Conservation (phyloP, 2,797 vertebrate genomes). For the Hapalemur alaotrensis region DNA sequence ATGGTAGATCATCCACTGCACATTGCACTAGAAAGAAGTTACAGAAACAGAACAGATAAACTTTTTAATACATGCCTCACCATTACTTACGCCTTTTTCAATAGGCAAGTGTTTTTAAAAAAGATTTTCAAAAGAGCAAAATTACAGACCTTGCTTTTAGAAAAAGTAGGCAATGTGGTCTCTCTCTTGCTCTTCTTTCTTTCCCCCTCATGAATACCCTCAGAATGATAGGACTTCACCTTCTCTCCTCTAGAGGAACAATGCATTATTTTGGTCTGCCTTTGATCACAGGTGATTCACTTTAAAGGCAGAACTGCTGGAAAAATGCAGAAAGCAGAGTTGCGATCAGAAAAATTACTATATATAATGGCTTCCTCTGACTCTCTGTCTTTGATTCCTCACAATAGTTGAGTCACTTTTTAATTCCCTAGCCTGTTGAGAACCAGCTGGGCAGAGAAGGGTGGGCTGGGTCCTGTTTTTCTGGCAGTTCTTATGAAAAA, state of each 20-base stretch:
- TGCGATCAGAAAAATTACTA: slow-evolving; percentile 62
- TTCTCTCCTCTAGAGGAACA: slow-evolving; percentile 51
- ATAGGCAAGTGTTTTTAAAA: slow-evolving; percentile 52
- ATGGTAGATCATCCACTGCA: neutral
- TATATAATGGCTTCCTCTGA: slow-evolving; percentile 41
- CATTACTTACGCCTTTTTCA: neutral
- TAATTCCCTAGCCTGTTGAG: neutral
- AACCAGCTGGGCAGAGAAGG: neutral
- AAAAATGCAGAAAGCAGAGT: slow-evolving; percentile 53
- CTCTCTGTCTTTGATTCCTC: slow-evolving; percentile 48
- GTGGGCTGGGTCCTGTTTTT: neutral
- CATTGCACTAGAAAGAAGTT: neutral
- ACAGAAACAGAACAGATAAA: neutral
- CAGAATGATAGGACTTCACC: slow-evolving; percentile 44
- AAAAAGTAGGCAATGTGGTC: slow-evolving; percentile 49
- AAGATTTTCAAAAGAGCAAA: slow-evolving; percentile 68
- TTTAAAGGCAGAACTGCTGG: slow-evolving; percentile 71
- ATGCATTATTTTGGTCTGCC: slow-evolving; percentile 63
- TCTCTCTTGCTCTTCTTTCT: slow-evolving; percentile 39
- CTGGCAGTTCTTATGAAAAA: neutral
- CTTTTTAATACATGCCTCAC: neutral
- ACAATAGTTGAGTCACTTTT: neutral
- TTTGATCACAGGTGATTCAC: slow-evolving; percentile 61
- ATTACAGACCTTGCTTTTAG: slow-evolving; percentile 70
- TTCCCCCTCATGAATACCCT: slow-evolving; percentile 38